A percentile compares a stretch with the other conserved stretches of the same genome.
Evolutionary conservation across 2,113 vertebrate species (phyloP).

Genomic region (Cariama cristata): DNA sequence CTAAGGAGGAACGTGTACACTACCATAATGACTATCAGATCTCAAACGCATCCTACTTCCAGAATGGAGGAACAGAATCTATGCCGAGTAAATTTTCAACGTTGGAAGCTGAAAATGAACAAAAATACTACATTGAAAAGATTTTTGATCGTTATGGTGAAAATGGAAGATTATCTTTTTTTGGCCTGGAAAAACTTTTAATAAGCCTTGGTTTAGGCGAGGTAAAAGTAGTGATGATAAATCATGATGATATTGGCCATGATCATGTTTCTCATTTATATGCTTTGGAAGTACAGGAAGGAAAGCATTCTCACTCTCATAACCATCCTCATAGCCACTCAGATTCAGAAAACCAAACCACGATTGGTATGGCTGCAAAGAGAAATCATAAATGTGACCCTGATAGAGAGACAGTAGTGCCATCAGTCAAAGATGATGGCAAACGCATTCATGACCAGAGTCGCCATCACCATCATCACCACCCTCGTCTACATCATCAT

Average conservation of each 20-base stretch:
- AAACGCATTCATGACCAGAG: conserved; percentile 51
- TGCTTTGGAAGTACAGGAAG: conserved; percentile 87
- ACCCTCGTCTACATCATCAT: conserved; percentile 64
- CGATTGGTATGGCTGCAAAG: conserved; percentile 26
- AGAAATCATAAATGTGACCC: conserved; percentile 69
- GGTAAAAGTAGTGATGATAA: conserved; percentile 87
- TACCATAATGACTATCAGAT: conserved; percentile 85
- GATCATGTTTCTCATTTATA: conserved; percentile 94
- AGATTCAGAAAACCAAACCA: conserved; percentile 75
- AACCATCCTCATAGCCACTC: conserved; percentile 66
- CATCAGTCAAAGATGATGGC: conserved; percentile 51
- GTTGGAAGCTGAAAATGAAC: conserved; percentile 83
- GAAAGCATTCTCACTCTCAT: conserved; percentile 83
- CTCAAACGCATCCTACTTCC: conserved; percentile 81
- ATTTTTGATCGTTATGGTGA: conserved; percentile 91
- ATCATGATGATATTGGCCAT: conserved; percentile 92
- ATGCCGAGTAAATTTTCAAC: conserved; percentile 68
- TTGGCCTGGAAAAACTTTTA: conserved; percentile 92
- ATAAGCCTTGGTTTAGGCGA: conserved; percentile 91
- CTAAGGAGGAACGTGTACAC: conserved; percentile 59
- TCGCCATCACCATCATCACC: conserved; percentile 63
- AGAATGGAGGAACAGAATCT: conserved; percentile 64
- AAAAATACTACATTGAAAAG: conserved; percentile 92
- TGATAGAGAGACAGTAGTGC: conserved; percentile 50
- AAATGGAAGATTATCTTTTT: conserved; percentile 88